phyloP scores from a whole-genome alignment of 2,888 invertebrate species.

The Pantelozetes paolii region DNA sequence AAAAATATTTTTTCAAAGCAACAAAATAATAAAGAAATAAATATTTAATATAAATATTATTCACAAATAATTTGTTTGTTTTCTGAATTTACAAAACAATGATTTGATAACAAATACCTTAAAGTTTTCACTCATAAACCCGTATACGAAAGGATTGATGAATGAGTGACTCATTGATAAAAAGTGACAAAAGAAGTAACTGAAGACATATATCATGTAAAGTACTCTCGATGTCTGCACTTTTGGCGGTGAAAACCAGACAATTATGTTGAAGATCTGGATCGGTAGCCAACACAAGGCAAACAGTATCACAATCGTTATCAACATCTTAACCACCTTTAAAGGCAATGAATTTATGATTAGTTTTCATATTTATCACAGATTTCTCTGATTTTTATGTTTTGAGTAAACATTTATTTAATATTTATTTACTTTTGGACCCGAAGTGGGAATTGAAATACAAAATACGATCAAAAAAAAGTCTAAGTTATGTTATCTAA shows the following conservation, averaged over 20 bases:
- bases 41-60: too few species aligned
- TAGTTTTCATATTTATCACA: too few species aligned
- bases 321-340: slow-evolving; percentile 48
- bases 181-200: slow-evolving; percentile 15
- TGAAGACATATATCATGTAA: slow-evolving; percentile 38
- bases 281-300: slow-evolving; percentile 47
- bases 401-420: too few species aligned
- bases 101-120: slow-evolving; percentile 16
- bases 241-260: not conserved
- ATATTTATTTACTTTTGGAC: too few species aligned
- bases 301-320: slow-evolving; percentile 46
- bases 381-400: too few species aligned
- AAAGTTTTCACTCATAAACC: slow-evolving; percentile 13
- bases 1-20: too few species aligned
- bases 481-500: too few species aligned
- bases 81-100: not conserved
- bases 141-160: not conserved
- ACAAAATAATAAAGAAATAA: too few species aligned
- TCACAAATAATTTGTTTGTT: too few species aligned
- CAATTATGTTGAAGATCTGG: slow-evolving; percentile 34
- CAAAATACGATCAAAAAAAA: too few species aligned
- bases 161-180: slow-evolving; percentile 37
- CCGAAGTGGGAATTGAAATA: too few species aligned
- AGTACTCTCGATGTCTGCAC: not conserved
- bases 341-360: not conserved